Percentiles rank a stretch among this genome's conserved stretches.
Evolutionary conservation across 2,113 vertebrate species (phyloP).

Genomic region (Pitta sordida): DNA sequence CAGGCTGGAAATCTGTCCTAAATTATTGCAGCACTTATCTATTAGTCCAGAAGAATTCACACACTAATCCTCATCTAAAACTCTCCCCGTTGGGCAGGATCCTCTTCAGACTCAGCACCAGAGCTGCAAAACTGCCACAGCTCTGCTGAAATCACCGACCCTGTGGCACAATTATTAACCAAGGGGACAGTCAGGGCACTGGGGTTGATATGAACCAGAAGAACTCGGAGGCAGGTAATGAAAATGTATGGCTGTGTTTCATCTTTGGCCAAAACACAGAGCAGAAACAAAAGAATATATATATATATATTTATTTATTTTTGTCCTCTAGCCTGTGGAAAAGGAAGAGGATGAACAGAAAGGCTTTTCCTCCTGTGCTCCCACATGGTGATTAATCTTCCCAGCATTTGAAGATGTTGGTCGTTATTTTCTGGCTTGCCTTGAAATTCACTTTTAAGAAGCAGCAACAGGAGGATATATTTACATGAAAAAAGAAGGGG

Average conservation of each 20-base stretch:
- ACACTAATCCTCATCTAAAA: not conserved
- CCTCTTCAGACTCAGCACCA: not conserved
- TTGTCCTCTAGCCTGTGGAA: not conserved
- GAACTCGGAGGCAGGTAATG: not conserved
- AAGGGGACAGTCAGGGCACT: not conserved
- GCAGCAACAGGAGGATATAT: not conserved
- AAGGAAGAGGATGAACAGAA: not conserved
- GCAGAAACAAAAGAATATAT: not conserved
- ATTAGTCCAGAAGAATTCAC: not conserved
- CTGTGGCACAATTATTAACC: not conserved
- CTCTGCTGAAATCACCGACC: not conserved
- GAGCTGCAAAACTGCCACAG: not conserved
- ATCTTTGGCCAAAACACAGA: not conserved
- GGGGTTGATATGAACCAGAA: not conserved
- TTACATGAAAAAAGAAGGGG: not conserved
- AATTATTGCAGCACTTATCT: not conserved
- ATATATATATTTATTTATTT: not conserved
- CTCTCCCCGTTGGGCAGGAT: not conserved
- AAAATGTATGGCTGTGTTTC: not conserved
- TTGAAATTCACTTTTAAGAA: not conserved
- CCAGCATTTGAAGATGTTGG: not conserved
- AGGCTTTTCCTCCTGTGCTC: not conserved
- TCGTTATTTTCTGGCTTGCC: not conserved
- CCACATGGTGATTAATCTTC: not conserved
- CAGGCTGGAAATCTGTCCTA: not conserved